A percentile compares a stretch with the other conserved stretches of the same genome.
Conservation (phyloP, 30 jellyfish, hydroid and myxozoan species). For the Cassiopea andromeda region DNA sequence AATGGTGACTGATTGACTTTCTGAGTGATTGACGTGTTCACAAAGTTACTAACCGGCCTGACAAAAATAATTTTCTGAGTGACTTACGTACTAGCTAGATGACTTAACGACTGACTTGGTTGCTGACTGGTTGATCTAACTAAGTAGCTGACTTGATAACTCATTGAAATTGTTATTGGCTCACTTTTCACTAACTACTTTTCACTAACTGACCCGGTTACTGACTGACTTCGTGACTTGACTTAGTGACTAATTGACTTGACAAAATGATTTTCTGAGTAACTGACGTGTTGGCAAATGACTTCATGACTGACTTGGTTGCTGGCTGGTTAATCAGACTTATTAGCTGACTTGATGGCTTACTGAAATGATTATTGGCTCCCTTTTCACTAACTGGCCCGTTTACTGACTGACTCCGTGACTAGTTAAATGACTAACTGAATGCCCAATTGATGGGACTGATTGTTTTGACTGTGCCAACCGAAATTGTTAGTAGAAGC, state of each 20-base stretch:
- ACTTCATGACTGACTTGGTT: background rate
- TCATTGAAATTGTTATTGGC: background rate
- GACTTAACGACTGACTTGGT: background rate
- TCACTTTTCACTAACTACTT: too few species aligned
- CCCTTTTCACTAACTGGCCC: too few species aligned
- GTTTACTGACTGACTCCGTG: background rate
- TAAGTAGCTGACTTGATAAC: background rate
- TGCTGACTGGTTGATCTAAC: background rate
- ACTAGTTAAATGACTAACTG: too few species aligned
- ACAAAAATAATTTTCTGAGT: background rate
- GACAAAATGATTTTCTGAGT: background rate
- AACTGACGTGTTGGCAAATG: background rate
- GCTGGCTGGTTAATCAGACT: background rate
- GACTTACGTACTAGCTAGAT: background rate
- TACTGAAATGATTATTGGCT: too few species aligned
- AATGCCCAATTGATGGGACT: too few species aligned
- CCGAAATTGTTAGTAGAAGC: too few species aligned
- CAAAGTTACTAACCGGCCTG: too few species aligned
- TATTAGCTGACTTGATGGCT: background rate
- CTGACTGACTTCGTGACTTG: background rate
- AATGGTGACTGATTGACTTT: background rate
- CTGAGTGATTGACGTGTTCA: background rate
- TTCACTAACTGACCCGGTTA: too few species aligned
- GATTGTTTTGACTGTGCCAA: background rate
- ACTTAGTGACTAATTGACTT: too few species aligned